These are phyloP conservation scores for Coendou prehensilis DNA, from an alignment of 2,797 vertebrate species.

Conservation along the genomic window DNA sequence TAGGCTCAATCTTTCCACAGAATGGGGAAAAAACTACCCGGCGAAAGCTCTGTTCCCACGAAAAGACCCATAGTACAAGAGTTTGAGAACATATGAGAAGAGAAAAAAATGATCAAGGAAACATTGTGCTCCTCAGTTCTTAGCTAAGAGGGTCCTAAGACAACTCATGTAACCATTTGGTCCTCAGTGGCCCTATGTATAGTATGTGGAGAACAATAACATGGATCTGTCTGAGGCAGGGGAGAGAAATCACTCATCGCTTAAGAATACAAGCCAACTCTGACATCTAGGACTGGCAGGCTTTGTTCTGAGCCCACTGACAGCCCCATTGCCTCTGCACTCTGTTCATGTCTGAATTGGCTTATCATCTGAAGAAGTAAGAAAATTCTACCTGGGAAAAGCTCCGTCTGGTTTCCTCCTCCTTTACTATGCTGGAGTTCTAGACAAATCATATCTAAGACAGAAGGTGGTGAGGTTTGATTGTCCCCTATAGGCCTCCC, in stretches of 20 bases:
- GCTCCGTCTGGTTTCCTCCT: neutral
- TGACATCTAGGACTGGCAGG: neutral
- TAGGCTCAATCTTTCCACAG: slow-evolving; percentile 34
- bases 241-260: neutral
- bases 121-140: slow-evolving; percentile 34
- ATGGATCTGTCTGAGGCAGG: neutral
- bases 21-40: neutral
- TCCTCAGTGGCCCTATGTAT: neutral
- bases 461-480: slow-evolving; percentile 47
- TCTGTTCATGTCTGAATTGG: slow-evolving; percentile 7
- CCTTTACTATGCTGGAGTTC: slow-evolving; percentile 39
- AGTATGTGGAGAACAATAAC: neutral
- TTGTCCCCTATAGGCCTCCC: neutral
- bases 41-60: neutral
- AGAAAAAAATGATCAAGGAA: slow-evolving; percentile 19
- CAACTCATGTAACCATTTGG: neutral
- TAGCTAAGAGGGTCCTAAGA: slow-evolving; percentile 13
- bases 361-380: slow-evolving; percentile 47
- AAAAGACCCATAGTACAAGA: neutral
- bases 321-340: neutral
- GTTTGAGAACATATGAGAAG: slow-evolving; percentile 49
- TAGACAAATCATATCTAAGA: slow-evolving; percentile 57
- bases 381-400: slow-evolving; percentile 26
- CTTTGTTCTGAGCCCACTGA: slow-evolving; percentile 6
- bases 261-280: neutral